These are phyloP conservation scores for Philonicus albiceps DNA, from an alignment of 2,888 invertebrate genomes.

Conservation along the genomic window DNA sequence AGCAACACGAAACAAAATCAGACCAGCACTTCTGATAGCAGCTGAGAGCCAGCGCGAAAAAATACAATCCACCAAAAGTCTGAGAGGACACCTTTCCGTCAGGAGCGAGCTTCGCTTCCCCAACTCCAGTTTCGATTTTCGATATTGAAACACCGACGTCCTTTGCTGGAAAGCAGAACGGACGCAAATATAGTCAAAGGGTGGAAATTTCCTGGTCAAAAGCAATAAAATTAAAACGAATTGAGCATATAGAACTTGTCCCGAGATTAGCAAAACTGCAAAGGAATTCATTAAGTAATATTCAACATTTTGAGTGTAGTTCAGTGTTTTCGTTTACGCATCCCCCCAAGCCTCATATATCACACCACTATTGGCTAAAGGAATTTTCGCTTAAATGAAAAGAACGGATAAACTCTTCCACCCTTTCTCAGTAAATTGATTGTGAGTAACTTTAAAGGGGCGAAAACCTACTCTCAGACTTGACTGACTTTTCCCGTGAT, in stretches of 20 bases:
- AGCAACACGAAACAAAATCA: not conserved
- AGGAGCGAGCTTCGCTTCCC: not conserved
- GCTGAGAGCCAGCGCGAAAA: not conserved
- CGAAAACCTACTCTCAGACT: not conserved
- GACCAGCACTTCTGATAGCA: not conserved
- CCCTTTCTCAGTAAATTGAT: constrained; percentile 10
- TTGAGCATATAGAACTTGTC: not conserved
- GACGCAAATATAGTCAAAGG: not conserved
- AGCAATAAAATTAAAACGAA: constrained; percentile 17
- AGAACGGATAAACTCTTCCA: not conserved
- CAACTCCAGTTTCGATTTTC: constrained; percentile 32
- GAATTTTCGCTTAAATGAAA: not conserved
- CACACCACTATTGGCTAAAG: not conserved
- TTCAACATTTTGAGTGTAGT: constrained; percentile 1
- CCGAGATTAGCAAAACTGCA: not conserved
- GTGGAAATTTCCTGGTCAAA: constrained; percentile 15
- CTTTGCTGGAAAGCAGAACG: not conserved
- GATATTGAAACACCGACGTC: not conserved
- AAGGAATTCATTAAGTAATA: not conserved
- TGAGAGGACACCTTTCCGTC: not conserved
- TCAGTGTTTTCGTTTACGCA: not conserved
- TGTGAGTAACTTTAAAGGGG: not conserved
- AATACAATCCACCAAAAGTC: not conserved
- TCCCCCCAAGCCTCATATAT: not conserved
- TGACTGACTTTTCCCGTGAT: not conserved